Percentiles rank a stretch among this genome's conserved stretches.
phyloP scores from a whole-genome alignment of 1,140 invertebrate species.

The Ectropis grisescens region DNA sequence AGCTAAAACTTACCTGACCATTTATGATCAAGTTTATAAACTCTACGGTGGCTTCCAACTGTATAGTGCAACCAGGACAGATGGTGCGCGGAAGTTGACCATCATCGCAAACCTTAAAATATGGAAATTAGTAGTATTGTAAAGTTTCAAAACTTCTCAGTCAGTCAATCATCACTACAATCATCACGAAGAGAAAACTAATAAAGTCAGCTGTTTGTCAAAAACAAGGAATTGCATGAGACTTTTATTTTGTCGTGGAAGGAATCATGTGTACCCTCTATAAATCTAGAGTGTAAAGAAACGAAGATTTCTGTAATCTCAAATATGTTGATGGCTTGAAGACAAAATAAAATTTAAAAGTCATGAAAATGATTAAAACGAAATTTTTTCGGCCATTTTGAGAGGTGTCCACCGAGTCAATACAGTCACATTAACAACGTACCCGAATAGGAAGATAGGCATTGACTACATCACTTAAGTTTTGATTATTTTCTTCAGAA shows the following conservation, averaged over 20 bases:
- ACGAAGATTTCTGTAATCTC: too few relatives aligned
- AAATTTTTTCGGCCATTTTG: constrained; percentile 42
- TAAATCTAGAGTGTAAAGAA: too few relatives aligned
- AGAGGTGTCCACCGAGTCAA: constrained; percentile 72
- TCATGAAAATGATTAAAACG: constrained; percentile 34
- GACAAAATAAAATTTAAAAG: too few relatives aligned
- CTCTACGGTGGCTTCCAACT: constrained; percentile 78
- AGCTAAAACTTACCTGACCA: constrained; percentile 73
- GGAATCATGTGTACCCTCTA: too few relatives aligned
- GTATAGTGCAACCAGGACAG: constrained; percentile 81
- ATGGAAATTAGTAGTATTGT: constrained; percentile 7
- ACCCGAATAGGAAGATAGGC: constrained; percentile 81
- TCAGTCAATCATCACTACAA: too few relatives aligned
- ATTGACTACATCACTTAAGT: constrained; percentile 76
- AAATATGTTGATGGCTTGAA: too few relatives aligned
- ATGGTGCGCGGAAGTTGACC: constrained; percentile 77
- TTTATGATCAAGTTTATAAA: constrained; percentile 79
- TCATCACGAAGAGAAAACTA: too few relatives aligned
- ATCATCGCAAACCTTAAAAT: constrained; percentile 75
- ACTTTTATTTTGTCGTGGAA: too few relatives aligned
- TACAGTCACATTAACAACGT: constrained; percentile 69
- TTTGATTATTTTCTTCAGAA: constrained; percentile 69
- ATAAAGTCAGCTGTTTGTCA: too few relatives aligned
- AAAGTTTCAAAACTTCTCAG: too few relatives aligned
- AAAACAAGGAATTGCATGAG: too few relatives aligned